Base-by-base conservation (phyloP, 2,888 invertebrate genomes). In the Thera obeliscata region DNA sequence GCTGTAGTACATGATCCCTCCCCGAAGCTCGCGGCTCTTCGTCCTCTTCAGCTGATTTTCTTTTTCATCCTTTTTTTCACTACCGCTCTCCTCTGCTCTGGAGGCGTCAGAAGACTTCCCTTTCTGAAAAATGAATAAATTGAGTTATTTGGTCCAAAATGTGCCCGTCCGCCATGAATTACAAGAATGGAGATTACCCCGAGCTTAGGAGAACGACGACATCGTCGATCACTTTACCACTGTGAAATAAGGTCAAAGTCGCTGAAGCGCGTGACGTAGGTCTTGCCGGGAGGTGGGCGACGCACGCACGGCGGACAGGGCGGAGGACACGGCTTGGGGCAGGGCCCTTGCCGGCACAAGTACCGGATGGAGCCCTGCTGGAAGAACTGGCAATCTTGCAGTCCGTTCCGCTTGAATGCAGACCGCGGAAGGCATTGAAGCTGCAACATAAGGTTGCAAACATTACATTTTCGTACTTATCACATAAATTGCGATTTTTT, bases 21-120 rank as follows among this genome's bases (percentile, higher is more conserved):
- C 94, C 46, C 95, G 90, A 71, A 95, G 83, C 79, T 94, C 95
- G 65, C 94, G 91, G 79, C 94, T 94, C 74, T 91, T 93, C 6
- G 87, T 91, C 78, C 91, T 85, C 80, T 90, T 90, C 65, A 94
- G 81, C 79, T 86, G 88, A 76, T 91, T 90, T 84, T 92, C 91
- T 75, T 87, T 90, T 81, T 89, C 89, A 71, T 81, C 78, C 76
- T 87, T 89, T 91, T 92, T 89, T 87, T 87, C 82, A 61, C 77
- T 78, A 74, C 86, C 87, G 64, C 83, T 84, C 83, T 86, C 90
- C 84, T 85, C 88, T 77, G 77, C 81, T 76, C 81, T 78, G 64
- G 82, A 73, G 60, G 79, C 78, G 75, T 85, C 81, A 46, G 80
- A 72, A 71, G 83, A 68, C 78, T 81, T 87, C 59, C 83, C 84